These are phyloP conservation scores for Sebastiscus albofasciatus DNA, from an alignment of 2,797 vertebrate species.

Conservation along the genomic window DNA sequence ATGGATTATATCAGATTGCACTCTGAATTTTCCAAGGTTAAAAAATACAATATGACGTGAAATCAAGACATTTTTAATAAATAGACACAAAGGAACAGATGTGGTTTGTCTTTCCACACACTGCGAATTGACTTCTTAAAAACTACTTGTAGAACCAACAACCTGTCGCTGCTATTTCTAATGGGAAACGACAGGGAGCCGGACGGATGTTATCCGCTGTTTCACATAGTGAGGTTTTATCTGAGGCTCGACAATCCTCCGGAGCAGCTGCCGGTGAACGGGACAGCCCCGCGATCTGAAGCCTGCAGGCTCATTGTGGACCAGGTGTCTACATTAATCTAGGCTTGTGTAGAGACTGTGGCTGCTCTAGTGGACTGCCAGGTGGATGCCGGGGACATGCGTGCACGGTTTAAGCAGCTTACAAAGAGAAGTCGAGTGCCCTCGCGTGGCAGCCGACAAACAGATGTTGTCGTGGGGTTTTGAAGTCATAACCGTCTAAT, in stretches of 20 bases:
- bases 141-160: neutral
- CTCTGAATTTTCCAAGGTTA: neutral
- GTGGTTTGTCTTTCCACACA: neutral
- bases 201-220: neutral
- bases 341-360: neutral
- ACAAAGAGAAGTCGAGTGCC: neutral
- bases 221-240: slow-evolving; percentile 35
- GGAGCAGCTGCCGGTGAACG: slow-evolving; percentile 30
- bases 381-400: slow-evolving; percentile 13
- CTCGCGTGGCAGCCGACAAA: neutral
- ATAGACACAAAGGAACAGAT: neutral
- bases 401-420: slow-evolving; percentile 25
- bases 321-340: slow-evolving; percentile 44
- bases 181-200: neutral
- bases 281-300: neutral
- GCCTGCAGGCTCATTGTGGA: slow-evolving; percentile 8
- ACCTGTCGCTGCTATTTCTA: neutral
- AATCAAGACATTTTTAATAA: neutral
- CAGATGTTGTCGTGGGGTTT: neutral
- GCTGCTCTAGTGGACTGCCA: neutral
- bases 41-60: neutral
- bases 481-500: neutral
- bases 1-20: neutral
- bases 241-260: slow-evolving; percentile 10
- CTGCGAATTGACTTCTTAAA: neutral